Base-by-base conservation (phyloP, 2,113 vertebrate genomes). In the Coreoperca whiteheadi region DNA sequence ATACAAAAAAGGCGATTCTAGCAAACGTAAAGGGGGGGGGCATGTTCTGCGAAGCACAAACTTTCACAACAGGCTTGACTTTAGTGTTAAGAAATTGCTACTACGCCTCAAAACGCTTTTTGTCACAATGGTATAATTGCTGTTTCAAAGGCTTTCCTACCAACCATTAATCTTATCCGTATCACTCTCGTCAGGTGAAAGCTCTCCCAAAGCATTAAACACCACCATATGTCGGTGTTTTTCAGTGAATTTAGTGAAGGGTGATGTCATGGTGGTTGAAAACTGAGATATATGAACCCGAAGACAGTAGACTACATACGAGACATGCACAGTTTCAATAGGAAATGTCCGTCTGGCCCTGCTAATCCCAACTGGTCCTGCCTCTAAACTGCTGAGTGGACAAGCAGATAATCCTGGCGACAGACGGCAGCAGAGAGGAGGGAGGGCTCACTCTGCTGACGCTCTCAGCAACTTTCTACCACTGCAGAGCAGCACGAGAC, bases 371-470 rank as follows among this genome's bases (percentile, higher is more conserved):
- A 14, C 59, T 7, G 71, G 60, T 57, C 39, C 46, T 28, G 75
- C 39, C 21, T 81, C 18, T 41, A 57, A 89, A 75, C 21, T 67
- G 79, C 83, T 72, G 90, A 88, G 64, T 73, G 66, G 69, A 79
- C 76, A n/a, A 75, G 25, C 73, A 64, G 71, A 77, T 76, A 34
- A 59, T 77, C 64, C 83, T 30, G 59, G 67, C 84, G 20, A 61
- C 78, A 86, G 91, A 73, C 67, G 87, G 84, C 81, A 34, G 85
- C 84, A 90, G 77, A 82, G 82, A 57, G 50, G 65, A 54, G 25
- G 67, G 32, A 53, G 43, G 50, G 61, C 28, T 53, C 6, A 0
- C 57, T 64, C 5, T 28, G 51, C 7, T 15, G 2, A 74, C 30
- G 21, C 10, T 48, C 41, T 71, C 46, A 7, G 71, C 48, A 37